These are phyloP conservation scores for Monodelphis domestica DNA, from an alignment of 2,797 vertebrate genomes.

Conservation along the genomic window DNA sequence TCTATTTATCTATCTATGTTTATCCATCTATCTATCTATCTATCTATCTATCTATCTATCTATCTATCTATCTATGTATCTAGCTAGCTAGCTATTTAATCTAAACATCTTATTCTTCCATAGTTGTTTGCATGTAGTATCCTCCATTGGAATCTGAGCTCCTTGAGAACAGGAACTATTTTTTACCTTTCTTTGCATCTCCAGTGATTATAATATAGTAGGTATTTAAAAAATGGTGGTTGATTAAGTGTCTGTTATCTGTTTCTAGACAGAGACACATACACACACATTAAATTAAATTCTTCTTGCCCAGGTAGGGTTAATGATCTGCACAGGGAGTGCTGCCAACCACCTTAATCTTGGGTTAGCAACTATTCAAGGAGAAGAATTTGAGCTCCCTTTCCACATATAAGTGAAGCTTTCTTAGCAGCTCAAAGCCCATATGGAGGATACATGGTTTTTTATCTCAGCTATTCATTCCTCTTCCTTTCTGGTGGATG, in stretches of 20 bases:
- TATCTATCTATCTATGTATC: too few species aligned
- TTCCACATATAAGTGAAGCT: neutral
- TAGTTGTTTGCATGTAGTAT: neutral
- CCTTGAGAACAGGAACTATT: neutral
- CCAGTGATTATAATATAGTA: neutral
- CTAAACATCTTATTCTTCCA: neutral
- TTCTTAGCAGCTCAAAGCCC: neutral
- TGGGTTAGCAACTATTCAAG: neutral
- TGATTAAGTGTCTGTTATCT: neutral
- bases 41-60: accelerated
- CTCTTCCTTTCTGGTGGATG: neutral
- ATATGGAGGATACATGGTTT: neutral
- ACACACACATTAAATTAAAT: too few species aligned
- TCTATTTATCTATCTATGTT: too few species aligned
- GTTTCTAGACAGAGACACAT: neutral
- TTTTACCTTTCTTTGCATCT: too few species aligned
- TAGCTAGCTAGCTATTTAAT: too few species aligned
- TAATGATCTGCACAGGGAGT: neutral
- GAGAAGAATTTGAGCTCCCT: neutral
- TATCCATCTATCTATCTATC: too few species aligned
- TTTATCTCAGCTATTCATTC: neutral
- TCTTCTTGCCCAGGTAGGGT: neutral
- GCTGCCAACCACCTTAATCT: neutral
- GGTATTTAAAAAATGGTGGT: neutral
- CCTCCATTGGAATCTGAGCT: neutral